Conservation (phyloP, 2,888 invertebrate genomes). For the Leptopterna dolabrata region DNA sequence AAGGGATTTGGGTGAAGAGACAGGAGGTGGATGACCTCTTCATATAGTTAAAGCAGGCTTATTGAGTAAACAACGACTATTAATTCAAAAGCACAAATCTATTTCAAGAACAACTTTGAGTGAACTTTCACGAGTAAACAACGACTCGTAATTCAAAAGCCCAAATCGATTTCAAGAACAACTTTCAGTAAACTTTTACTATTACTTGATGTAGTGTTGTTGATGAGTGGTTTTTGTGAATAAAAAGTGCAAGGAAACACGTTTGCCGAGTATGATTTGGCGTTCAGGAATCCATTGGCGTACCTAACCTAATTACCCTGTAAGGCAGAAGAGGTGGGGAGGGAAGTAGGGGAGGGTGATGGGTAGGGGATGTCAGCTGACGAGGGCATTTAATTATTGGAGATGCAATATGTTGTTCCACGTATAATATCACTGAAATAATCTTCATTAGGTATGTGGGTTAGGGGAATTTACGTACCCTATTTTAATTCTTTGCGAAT, state of each 20-base stretch:
- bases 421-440: too few species aligned
- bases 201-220: neutral
- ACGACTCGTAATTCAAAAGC: neutral
- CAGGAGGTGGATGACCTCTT: too few species aligned
- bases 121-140: neutral
- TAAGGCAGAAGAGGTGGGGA: neutral
- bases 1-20: too few species aligned
- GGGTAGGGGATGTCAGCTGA: neutral
- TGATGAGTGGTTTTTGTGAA: neutral
- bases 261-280: neutral
- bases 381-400: neutral
- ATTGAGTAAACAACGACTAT: too few species aligned
- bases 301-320: slow-evolving; percentile 11
- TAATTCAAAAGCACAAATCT: neutral
- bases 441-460: too few species aligned
- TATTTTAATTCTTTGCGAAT: neutral
- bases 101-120: neutral
- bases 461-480: too few species aligned
- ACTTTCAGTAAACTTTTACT: too few species aligned
- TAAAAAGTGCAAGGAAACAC: too few species aligned
- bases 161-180: neutral
- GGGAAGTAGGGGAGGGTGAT: neutral
- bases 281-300: neutral
- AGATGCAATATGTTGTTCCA: too few species aligned
- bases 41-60: too few species aligned